Evolutionary conservation across 2,113 vertebrate genomes (phyloP).

Genomic region (Todiramphus chloris): DNA sequence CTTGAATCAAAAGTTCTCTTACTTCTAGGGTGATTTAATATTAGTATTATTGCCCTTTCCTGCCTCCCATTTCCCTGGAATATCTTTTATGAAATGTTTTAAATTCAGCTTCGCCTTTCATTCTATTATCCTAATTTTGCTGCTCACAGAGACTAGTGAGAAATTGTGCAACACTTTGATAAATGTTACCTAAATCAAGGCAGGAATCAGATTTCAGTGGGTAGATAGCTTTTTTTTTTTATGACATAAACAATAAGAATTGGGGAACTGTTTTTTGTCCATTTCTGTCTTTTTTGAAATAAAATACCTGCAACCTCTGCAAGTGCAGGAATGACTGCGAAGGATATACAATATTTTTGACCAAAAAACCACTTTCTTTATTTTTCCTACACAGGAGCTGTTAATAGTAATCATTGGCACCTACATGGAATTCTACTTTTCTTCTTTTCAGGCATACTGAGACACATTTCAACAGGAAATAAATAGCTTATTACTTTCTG

Average conservation of each 20-base stretch:
- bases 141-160: neutral
- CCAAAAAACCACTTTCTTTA: neutral
- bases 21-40: neutral
- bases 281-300: slow-evolving; percentile 16
- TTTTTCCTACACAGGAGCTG: neutral
- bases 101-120: neutral
- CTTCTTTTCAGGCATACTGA: neutral
- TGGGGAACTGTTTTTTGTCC: neutral
- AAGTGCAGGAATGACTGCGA: neutral
- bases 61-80: neutral
- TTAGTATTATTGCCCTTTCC: neutral
- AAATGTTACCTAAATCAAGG: slow-evolving; percentile 19
- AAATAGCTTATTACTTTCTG: slow-evolving; percentile 2
- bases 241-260: neutral
- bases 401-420: neutral
- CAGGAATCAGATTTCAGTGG: slow-evolving; percentile 5
- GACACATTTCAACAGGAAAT: neutral
- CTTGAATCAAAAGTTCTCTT: neutral
- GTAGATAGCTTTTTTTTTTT: neutral
- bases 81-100: neutral
- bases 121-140: neutral
- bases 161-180: neutral
- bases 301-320: neutral
- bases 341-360: neutral
- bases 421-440: slow-evolving; percentile 1